phyloP scores from a whole-genome alignment of 2,888 invertebrate genomes.

The Melanostoma mellinum region DNA sequence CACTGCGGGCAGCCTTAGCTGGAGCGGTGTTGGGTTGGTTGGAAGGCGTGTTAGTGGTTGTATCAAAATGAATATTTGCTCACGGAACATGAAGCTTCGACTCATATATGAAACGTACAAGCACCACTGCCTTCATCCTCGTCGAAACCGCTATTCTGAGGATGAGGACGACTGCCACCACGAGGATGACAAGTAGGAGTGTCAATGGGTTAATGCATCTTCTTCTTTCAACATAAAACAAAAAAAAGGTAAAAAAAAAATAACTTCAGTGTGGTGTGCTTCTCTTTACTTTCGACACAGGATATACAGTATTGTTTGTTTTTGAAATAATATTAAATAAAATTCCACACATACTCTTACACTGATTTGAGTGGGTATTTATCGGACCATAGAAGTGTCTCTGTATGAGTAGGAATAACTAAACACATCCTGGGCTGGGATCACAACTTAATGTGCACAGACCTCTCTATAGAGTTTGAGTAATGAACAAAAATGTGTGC shows the following conservation, averaged over 20 bases:
- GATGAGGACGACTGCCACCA: slow-evolving; percentile 27
- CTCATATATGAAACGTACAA: slow-evolving; percentile 52
- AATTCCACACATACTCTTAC: slow-evolving; percentile 47
- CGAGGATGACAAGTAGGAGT: slow-evolving; percentile 67
- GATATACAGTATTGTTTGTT: slow-evolving; percentile 60
- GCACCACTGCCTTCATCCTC: slow-evolving; percentile 16
- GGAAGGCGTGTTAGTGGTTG: slow-evolving; percentile 64
- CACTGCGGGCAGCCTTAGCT: slow-evolving; percentile 35
- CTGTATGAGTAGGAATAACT: slow-evolving; percentile 24
- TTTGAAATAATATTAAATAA: slow-evolving; percentile 71
- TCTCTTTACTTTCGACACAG: slow-evolving; percentile 60
- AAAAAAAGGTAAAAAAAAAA: slow-evolving; percentile 25
- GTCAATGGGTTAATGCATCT: slow-evolving; percentile 73
- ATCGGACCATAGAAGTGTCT: neutral
- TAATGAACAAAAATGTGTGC: slow-evolving; percentile 33
- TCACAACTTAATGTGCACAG: slow-evolving; percentile 54
- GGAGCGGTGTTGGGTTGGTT: slow-evolving; percentile 17
- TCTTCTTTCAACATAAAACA: slow-evolving; percentile 27
- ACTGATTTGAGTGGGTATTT: slow-evolving; percentile 49
- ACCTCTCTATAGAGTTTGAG: slow-evolving; percentile 27
- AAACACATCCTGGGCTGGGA: slow-evolving; percentile 38
- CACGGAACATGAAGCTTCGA: slow-evolving; percentile 61
- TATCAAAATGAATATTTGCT: slow-evolving; percentile 72
- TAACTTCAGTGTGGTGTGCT: slow-evolving; percentile 43
- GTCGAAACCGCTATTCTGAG: slow-evolving; percentile 42